Base-by-base conservation (phyloP, 92 coral and sea anemone species). In the Palythoa caribaeorum region DNA sequence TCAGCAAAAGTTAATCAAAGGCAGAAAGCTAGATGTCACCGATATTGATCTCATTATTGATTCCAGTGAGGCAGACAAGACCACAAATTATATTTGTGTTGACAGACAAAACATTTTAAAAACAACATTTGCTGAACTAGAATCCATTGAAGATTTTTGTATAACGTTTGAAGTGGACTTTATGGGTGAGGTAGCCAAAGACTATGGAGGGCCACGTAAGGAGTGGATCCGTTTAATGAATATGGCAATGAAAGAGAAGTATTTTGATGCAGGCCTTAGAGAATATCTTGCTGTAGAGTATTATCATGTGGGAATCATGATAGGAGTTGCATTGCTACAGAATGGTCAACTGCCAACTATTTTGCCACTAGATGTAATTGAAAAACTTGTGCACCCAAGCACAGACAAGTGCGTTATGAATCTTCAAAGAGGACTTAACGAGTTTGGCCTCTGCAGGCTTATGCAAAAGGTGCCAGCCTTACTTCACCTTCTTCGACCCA, bases 221-320 rank as follows among this genome's bases (percentile, higher is more conserved):
- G 94, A 90, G 63, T 88, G 93, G 93, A 89, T 92, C 37, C 65
- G 90, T 39, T 60, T 92, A 17, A 86, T 86, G 85, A 84, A 84
- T 14, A 60, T 60, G 11, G 66, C 66, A 54, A 4, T 54, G 60
- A 54, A 54, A 54, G 9, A 54, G 60, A 54, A 54, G 60, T 54
- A 54, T 54, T 71, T 28, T 71, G 86, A 81, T 9, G 50, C 35
- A 57, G 77, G 51, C 35, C 73, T 81, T 20, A 35, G 40, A 14
- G 55, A 59, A 40, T 81, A 57, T 47, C 28, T 48, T 44, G 15
- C 71, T 55, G 53, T n/a, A 57, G 86, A 81, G 16, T 81, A 81
- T 70, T 51, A 57, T 35, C 17, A 55, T 19, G 69, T 81, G 60
- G 77, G 76, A 63, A 39, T 81, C 47, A 84, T 84, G 71, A 84